Percentiles rank a stretch among this genome's conserved stretches.
These are phyloP conservation scores for Choloepus didactylus DNA, from an alignment of 2,797 vertebrate species.

Conservation along the genomic window DNA sequence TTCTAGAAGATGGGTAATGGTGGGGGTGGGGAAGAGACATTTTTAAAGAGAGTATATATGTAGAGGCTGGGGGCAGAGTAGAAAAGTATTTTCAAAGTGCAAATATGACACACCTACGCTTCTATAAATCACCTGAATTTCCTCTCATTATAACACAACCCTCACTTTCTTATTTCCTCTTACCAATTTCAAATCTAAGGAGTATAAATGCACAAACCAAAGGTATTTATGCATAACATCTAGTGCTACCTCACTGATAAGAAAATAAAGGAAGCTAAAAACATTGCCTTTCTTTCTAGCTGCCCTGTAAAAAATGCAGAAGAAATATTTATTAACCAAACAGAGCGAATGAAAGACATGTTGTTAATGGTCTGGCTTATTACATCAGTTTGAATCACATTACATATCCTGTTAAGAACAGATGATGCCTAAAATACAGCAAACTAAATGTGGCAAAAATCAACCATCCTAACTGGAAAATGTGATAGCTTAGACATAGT, in stretches of 20 bases:
- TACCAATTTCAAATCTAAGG: neutral
- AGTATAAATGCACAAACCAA: neutral
- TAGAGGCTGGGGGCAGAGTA: neutral
- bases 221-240: neutral
- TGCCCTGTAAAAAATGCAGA: neutral
- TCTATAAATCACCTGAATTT: neutral
- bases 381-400: conserved; percentile 29
- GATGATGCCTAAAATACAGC: conserved; percentile 46
- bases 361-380: conserved; percentile 42
- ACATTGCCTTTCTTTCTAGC: conserved; percentile 1
- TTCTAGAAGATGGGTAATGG: neutral
- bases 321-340: conserved; percentile 62
- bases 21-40: neutral
- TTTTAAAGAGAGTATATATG: neutral
- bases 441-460: conserved; percentile 13
- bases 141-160: neutral
- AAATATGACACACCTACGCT: neutral
- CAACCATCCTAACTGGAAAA: conserved; percentile 33
- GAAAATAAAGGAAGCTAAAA: neutral
- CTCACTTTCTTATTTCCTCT: neutral
- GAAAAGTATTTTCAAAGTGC: neutral
- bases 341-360: conserved; percentile 31
- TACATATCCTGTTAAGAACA: conserved; percentile 30
- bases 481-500: neutral
- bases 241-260: neutral